These are phyloP conservation scores for Scomber japonicus DNA, from an alignment of 2,113 vertebrate genomes.

Conservation along the genomic window DNA sequence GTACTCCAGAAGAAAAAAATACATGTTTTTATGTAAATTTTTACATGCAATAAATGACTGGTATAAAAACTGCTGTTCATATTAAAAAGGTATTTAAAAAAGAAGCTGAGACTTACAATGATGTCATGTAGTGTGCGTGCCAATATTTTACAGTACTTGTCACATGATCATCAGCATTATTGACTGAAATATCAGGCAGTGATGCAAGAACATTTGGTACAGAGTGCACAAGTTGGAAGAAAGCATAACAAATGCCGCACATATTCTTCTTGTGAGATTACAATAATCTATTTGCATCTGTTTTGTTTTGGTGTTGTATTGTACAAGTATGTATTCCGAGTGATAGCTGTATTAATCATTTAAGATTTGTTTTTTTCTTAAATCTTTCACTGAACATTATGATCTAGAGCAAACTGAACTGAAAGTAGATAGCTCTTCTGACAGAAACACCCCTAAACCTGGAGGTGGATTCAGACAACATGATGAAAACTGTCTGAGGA, in stretches of 20 bases:
- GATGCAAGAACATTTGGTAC: not conserved
- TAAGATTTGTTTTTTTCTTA: not conserved
- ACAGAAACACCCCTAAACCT: constrained; percentile 15
- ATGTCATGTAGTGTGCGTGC: not conserved
- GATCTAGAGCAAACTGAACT: not conserved
- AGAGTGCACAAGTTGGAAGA: not conserved
- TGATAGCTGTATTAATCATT: not conserved
- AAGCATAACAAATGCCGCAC: not conserved
- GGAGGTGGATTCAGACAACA: constrained; percentile 21
- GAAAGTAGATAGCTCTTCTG: not conserved
- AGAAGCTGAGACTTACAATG: not conserved
- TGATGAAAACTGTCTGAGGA: constrained; percentile 60
- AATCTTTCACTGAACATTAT: not conserved
- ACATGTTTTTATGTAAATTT: not conserved
- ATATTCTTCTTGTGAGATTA: not conserved
- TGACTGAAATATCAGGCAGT: constrained; percentile 1
- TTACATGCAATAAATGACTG: too few relatives aligned
- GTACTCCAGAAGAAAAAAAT: not conserved
- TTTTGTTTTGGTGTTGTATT: not conserved
- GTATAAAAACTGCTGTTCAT: not conserved
- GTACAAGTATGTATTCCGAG: not conserved
- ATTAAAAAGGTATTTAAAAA: too few relatives aligned
- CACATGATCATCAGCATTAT: not conserved
- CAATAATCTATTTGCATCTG: not conserved
- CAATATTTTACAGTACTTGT: not conserved